A percentile compares a stretch with the other conserved stretches of the same genome.
Conservation (phyloP, 2,888 invertebrate species). For the Eupeodes luniger region DNA sequence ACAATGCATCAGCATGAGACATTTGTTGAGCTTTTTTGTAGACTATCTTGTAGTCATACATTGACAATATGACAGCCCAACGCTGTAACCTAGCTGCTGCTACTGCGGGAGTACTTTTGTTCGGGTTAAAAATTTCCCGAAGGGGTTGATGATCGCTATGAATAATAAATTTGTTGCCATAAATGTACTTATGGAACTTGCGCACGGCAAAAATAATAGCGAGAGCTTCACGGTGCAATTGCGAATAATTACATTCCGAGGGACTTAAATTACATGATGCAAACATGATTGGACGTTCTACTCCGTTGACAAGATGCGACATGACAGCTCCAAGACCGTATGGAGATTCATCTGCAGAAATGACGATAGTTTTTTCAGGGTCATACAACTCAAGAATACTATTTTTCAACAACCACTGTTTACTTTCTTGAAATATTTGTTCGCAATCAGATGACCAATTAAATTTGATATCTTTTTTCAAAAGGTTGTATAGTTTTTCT, state of each 20-base stretch:
- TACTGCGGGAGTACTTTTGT: constrained; percentile 31
- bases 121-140: constrained; percentile 43
- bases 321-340: constrained; percentile 53
- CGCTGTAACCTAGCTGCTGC: neutral
- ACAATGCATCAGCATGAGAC: constrained; percentile 36
- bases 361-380: constrained; percentile 50
- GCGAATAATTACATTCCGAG: constrained; percentile 77
- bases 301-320: constrained; percentile 62
- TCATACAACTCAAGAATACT: constrained; percentile 46
- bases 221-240: constrained; percentile 79
- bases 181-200: constrained; percentile 82
- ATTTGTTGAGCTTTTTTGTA: constrained; percentile 43
- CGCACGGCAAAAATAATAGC: constrained; percentile 81
- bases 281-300: constrained; percentile 62
- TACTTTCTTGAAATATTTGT: constrained; percentile 33
- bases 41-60: constrained; percentile 37
- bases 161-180: constrained; percentile 74
- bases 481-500: constrained; percentile 22
- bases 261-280: constrained; percentile 56
- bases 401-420: constrained; percentile 37
- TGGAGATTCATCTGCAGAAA: constrained; percentile 49
- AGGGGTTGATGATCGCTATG: constrained; percentile 41
- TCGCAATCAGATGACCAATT: constrained; percentile 33
- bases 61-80: constrained; percentile 8
- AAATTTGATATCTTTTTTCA: constrained; percentile 27